Conservation (phyloP, 64 coral and sea anemone species). For the Platygyra sinensis region DNA sequence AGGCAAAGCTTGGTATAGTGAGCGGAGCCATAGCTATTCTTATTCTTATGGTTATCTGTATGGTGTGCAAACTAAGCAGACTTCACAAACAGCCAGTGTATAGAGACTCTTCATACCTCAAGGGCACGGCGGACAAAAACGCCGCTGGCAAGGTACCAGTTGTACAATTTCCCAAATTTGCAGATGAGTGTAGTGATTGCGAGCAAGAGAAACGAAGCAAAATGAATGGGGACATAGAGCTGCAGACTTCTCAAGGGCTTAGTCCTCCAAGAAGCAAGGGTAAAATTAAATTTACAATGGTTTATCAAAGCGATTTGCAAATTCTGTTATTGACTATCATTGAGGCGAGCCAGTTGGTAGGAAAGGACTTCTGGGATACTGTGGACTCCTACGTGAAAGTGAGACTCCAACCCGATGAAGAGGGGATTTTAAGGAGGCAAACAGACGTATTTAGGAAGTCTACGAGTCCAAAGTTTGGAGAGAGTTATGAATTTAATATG, state of each 20-base stretch:
- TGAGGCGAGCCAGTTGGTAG: slow-evolving; percentile 71
- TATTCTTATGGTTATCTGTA: slow-evolving; percentile 87
- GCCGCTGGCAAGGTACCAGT: slow-evolving; percentile 32
- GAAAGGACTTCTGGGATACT: slow-evolving; percentile 93
- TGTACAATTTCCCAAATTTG: slow-evolving; percentile 7
- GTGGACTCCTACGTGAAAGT: slow-evolving; percentile 83
- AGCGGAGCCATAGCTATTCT: slow-evolving; percentile 81
- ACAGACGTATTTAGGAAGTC: slow-evolving; percentile 67
- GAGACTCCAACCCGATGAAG: slow-evolving; percentile 60
- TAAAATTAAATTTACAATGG: slow-evolving; percentile 74
- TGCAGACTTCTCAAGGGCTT: slow-evolving; percentile 29
- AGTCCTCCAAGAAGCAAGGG: slow-evolving; percentile 64
- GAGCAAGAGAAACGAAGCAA: slow-evolving; percentile 39
- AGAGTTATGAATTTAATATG: slow-evolving; percentile 65
- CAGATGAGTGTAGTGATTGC: slow-evolving; percentile 66
- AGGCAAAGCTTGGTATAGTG: slow-evolving; percentile 88
- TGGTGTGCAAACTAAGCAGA: slow-evolving; percentile 85
- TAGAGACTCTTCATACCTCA: slow-evolving; percentile 14
- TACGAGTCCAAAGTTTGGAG: slow-evolving; percentile 60
- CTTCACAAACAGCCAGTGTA: slow-evolving; percentile 55
- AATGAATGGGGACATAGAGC: slow-evolving; percentile 10
- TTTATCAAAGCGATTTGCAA: slow-evolving; percentile 52
- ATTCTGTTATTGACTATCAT: slow-evolving; percentile 68
- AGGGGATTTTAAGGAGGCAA: slow-evolving; percentile 51
- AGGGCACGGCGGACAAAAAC: neutral